Evolutionary conservation across 1,140 invertebrate species (phyloP), one percentile per base, ranked within the genome.

Genomic region (Pemphigus obesinymphae): DNA sequence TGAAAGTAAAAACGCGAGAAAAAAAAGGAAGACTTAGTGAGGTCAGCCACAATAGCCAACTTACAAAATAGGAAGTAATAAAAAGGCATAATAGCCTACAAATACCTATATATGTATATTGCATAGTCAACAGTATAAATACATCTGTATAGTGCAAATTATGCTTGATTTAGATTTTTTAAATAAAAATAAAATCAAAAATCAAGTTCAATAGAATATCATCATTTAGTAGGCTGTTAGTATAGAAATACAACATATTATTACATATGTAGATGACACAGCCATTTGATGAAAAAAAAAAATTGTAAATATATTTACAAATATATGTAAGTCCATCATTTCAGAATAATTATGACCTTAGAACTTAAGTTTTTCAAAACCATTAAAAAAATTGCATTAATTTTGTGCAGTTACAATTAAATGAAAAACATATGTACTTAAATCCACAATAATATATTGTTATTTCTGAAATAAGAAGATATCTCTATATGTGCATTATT

Each of bases 231-330:
- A 45, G 66, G 37, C 68, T 70, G 37, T 45, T 45, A 8, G 15
- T 29, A 26, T 70, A 29, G 10, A 43, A 70, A 70, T 70, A 70
- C 17, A 3, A 70, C 15, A n/a, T 26, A 43, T 70, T 17, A 70
- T 70, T 43, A 70, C 31, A 34, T 70, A 43, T 37, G 26, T 15
- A 43, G n/a, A 43, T 23, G 31, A 70, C 66, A 70, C 66, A 70
- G 66, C 66, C 66, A 23, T 70, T 70, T 70, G 66, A 70, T 70
- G 66, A 70, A 70, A 70, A 68, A 68, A 68, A 68, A 40, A 11
- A 26, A 31, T 2, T 8, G 8, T 34, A 34, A 23, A 66, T 15
- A 34, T 20, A 66, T 43, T 70, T 43, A 4, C 0, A 66, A 34
- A 66, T 66, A 31, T 11, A 70, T 70, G 13, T 5, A 26, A 43